Percentiles rank a stretch among this genome's conserved stretches.
phyloP scores from a whole-genome alignment of 2,888 invertebrate species.

The Lasioglossum vierecki region DNA sequence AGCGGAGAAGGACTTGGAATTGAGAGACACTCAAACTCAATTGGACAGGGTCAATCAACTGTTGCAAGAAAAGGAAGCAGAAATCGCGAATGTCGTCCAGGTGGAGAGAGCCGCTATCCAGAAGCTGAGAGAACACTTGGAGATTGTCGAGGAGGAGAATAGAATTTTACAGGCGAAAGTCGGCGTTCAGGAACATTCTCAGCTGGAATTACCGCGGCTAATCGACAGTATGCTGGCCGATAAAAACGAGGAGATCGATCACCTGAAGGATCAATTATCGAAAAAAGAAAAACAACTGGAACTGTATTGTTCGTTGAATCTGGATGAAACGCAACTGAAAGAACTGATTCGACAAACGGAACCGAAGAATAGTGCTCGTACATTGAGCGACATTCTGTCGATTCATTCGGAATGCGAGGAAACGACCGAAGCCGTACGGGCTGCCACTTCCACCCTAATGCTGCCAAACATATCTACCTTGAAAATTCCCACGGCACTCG shows the following conservation, averaged over 20 bases:
- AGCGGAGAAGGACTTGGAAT: constrained; percentile 79
- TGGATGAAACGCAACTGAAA: constrained; percentile 86
- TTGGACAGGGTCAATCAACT: constrained; percentile 82
- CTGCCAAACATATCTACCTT: constrained; percentile 74
- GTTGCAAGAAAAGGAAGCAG: constrained; percentile 81
- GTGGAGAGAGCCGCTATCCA: constrained; percentile 79
- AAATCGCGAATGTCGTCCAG: constrained; percentile 79
- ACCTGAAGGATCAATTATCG: constrained; percentile 85
- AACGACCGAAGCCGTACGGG: constrained; percentile 79
- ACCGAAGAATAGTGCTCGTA: constrained; percentile 88
- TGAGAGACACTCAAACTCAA: constrained; percentile 81
- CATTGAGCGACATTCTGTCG: constrained; percentile 90
- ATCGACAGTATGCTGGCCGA: constrained; percentile 88
- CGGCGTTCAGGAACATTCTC: constrained; percentile 77
- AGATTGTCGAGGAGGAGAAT: constrained; percentile 80
- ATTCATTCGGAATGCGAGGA: constrained; percentile 89
- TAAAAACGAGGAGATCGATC: constrained; percentile 89
- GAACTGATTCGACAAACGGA: constrained; percentile 83
- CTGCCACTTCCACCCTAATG: constrained; percentile 69
- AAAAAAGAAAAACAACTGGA: constrained; percentile 86
- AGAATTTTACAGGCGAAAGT: constrained; percentile 78
- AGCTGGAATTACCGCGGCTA: constrained; percentile 85
- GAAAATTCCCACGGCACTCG: constrained; percentile 56
- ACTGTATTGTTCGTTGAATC: constrained; percentile 86
- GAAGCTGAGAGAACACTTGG: constrained; percentile 80